Conservation (phyloP, 2,797 vertebrate genomes). For the Florisuga fusca region DNA sequence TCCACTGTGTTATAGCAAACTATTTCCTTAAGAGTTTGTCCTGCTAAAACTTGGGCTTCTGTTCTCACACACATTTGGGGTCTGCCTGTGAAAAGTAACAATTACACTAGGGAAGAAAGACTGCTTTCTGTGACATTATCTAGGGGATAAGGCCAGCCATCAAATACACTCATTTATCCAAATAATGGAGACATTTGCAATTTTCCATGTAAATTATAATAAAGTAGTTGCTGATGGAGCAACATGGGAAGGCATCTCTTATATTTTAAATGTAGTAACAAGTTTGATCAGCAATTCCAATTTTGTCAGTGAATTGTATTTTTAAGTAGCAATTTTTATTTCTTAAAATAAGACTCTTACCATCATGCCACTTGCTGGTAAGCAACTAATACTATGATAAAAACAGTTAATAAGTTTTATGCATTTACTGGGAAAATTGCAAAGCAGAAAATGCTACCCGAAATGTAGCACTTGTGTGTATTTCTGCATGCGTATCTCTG, state of each 20-base stretch:
- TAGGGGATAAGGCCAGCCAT: background rate
- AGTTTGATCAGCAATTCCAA: background rate
- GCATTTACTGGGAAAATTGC: background rate
- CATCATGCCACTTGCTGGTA: background rate
- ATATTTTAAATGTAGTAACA: background rate
- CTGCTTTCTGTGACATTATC: background rate
- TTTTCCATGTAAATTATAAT: constrained; percentile 26
- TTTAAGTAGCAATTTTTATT: background rate
- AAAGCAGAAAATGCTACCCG: background rate
- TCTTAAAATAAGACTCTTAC: background rate
- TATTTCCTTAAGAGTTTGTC: background rate
- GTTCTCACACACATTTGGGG: background rate
- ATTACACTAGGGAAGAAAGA: background rate
- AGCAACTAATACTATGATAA: background rate
- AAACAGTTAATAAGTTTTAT: background rate
- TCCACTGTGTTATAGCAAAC: background rate
- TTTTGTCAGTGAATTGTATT: background rate
- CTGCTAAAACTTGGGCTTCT: background rate
- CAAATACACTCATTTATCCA: constrained; percentile 21
- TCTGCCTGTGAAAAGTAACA: background rate
- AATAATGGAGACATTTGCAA: constrained; percentile 7
- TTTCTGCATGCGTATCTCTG: background rate
- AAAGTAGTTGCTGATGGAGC: background rate
- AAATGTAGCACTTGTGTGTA: background rate
- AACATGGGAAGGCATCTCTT: background rate